These are phyloP conservation scores for Scaptomyza graminum DNA, from an alignment of 1,140 invertebrate genomes.

Conservation along the genomic window DNA sequence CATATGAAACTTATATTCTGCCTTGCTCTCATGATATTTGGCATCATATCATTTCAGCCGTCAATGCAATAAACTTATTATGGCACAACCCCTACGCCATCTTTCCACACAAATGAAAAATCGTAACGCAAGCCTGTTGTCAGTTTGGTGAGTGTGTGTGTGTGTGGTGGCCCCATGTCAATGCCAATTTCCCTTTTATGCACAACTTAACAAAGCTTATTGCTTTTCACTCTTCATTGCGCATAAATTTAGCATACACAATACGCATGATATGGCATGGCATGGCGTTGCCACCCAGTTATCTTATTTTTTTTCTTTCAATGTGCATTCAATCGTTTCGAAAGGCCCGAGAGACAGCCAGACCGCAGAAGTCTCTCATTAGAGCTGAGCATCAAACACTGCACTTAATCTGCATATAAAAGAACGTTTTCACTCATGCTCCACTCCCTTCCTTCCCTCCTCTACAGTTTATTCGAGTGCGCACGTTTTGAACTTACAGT, in stretches of 20 bases:
- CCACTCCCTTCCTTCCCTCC: not conserved
- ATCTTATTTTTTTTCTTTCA: not conserved
- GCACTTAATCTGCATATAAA: conserved; percentile 76
- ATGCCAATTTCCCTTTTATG: conserved; percentile 77
- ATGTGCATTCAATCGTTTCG: conserved; percentile 52
- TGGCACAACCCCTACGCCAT: not conserved
- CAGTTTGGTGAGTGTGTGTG: too few relatives aligned
- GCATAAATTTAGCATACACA: conserved; percentile 72
- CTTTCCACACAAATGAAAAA: not conserved
- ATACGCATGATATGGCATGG: conserved; percentile 52
- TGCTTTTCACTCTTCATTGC: conserved; percentile 79
- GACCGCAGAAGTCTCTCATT: conserved; percentile 54
- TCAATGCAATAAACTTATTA: conserved; percentile 60
- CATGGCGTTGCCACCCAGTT: conserved; percentile 10
- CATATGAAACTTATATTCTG: too few relatives aligned
- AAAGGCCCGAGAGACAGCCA: not conserved
- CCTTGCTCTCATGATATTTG: too few relatives aligned
- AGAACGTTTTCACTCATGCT: not conserved
- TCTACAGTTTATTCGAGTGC: conserved; percentile 9
- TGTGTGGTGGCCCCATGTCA: conserved; percentile 48
- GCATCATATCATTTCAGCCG: conserved; percentile 19
- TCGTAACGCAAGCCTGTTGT: not conserved
- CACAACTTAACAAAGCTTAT: conserved; percentile 79
- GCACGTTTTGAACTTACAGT: conserved; percentile 39
- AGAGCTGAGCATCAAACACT: conserved; percentile 33